Conservation (phyloP, 2,888 invertebrate species). For the Lithophane semibrunnea region DNA sequence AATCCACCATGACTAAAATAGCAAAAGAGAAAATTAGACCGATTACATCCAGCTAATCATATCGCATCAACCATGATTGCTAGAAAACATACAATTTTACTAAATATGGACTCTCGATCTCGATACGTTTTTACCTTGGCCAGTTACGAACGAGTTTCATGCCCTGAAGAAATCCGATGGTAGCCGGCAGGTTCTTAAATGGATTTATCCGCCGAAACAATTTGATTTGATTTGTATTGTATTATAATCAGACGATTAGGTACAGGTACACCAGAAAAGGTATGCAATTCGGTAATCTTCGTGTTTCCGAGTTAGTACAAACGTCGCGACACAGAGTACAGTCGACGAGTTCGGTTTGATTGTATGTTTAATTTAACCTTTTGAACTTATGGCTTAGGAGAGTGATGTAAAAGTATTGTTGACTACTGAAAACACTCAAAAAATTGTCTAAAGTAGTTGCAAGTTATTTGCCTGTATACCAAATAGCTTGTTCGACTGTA, state of each 20-base stretch:
- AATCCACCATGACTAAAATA: constrained; percentile 27
- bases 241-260: neutral
- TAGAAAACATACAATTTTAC: constrained; percentile 60
- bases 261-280: too few relatives aligned
- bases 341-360: too few relatives aligned
- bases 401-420: too few relatives aligned
- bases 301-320: too few relatives aligned
- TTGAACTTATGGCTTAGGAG: too few relatives aligned
- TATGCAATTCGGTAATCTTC: too few relatives aligned
- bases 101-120: constrained; percentile 45
- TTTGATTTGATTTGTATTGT: constrained; percentile 25
- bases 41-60: constrained; percentile 49
- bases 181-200: constrained; percentile 17
- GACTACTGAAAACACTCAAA: too few relatives aligned
- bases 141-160: constrained; percentile 44
- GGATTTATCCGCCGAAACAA: constrained; percentile 32
- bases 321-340: too few relatives aligned
- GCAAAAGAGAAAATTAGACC: constrained; percentile 60
- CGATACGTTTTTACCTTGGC: constrained; percentile 39
- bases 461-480: too few relatives aligned
- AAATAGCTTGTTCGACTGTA: too few relatives aligned
- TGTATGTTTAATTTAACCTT: too few relatives aligned
- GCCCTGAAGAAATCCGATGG: constrained; percentile 42
- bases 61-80: constrained; percentile 52
- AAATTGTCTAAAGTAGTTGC: too few relatives aligned